Evolutionary conservation across 2,113 vertebrate species (phyloP).

Genomic region (Hemichromis elongatus): DNA sequence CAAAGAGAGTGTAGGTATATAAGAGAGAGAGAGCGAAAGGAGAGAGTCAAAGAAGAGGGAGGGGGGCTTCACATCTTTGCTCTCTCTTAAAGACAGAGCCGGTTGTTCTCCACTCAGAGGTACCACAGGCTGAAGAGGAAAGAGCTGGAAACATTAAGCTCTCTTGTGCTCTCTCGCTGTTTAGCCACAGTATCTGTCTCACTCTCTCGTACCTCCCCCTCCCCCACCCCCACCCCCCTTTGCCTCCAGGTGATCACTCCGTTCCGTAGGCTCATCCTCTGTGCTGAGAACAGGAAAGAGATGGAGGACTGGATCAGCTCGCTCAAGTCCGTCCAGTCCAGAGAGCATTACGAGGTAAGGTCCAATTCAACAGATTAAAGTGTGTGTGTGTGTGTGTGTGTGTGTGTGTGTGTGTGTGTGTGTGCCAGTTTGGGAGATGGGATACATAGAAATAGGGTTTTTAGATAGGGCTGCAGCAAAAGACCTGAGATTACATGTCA

Average conservation of each 20-base stretch:
- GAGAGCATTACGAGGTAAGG: slow-evolving; percentile 96
- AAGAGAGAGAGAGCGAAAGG: slow-evolving; percentile 1
- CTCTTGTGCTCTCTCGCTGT: not conserved
- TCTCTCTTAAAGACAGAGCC: slow-evolving; percentile 52
- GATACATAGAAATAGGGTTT: not conserved
- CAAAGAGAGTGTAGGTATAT: slow-evolving; percentile 12
- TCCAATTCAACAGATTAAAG: not conserved
- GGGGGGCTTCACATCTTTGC: slow-evolving; percentile 47
- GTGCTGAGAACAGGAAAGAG: slow-evolving; percentile 88
- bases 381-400: not conserved
- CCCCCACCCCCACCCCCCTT: too few relatives aligned
- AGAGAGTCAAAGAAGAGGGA: not conserved
- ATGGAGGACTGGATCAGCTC: slow-evolving; percentile 97
- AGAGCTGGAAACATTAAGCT: slow-evolving; percentile 5
- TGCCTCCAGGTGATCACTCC: slow-evolving; percentile 87
- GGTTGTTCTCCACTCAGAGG: slow-evolving; percentile 36
- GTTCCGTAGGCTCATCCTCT: slow-evolving; percentile 86
- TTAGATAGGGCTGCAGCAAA: not conserved
- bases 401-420: not conserved
- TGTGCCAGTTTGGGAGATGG: not conserved
- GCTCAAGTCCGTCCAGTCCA: slow-evolving; percentile 92
- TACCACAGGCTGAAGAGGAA: slow-evolving; percentile 29
- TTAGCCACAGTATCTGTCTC: slow-evolving; percentile 14
- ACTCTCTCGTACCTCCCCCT: not conserved
- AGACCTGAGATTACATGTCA: not conserved